phyloP scores from a whole-genome alignment of 2,888 invertebrate species.

The Drosophila ezoana region DNA sequence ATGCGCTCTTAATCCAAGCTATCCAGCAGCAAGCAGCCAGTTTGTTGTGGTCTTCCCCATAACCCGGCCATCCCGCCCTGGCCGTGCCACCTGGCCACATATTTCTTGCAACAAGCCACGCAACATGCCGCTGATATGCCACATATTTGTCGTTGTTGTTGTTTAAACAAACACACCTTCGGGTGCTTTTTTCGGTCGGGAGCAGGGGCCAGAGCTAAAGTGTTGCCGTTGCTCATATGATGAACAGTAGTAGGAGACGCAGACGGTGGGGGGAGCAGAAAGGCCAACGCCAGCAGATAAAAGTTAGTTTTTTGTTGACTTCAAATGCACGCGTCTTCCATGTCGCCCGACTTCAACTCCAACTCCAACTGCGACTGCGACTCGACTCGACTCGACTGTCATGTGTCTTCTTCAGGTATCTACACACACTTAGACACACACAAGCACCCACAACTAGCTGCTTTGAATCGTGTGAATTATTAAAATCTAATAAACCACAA shows the following conservation, averaged over 20 bases:
- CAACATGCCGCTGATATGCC: constrained; percentile 78
- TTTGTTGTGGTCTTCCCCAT: neutral
- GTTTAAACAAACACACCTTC: constrained; percentile 77
- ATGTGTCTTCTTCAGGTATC: constrained; percentile 68
- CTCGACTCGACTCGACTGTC: constrained; percentile 55
- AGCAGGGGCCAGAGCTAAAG: constrained; percentile 25
- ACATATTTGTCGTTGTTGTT: constrained; percentile 71
- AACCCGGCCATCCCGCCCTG: neutral
- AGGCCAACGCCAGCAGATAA: constrained; percentile 54
- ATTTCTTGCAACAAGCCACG: constrained; percentile 55
- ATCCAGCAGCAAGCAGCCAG: constrained; percentile 5
- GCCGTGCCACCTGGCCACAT: constrained; percentile 28
- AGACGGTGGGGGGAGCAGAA: neutral
- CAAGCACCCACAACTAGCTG: constrained; percentile 17
- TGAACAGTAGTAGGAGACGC: neutral
- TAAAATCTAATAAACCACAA: constrained; percentile 85
- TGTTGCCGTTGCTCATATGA: constrained; percentile 43
- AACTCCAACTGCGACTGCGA: constrained; percentile 22
- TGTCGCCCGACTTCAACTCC: constrained; percentile 19
- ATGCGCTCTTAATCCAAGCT: constrained; percentile 50
- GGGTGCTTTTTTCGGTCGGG: constrained; percentile 69
- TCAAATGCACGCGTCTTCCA: constrained; percentile 70
- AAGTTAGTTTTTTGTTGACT: constrained; percentile 73
- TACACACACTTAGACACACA: constrained; percentile 24
- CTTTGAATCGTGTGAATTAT: constrained; percentile 82